Percentiles rank a stretch among this genome's conserved stretches.
Evolutionary conservation across 64 coral and sea anemone species (phyloP).

Genomic region (Montipora capricornis): DNA sequence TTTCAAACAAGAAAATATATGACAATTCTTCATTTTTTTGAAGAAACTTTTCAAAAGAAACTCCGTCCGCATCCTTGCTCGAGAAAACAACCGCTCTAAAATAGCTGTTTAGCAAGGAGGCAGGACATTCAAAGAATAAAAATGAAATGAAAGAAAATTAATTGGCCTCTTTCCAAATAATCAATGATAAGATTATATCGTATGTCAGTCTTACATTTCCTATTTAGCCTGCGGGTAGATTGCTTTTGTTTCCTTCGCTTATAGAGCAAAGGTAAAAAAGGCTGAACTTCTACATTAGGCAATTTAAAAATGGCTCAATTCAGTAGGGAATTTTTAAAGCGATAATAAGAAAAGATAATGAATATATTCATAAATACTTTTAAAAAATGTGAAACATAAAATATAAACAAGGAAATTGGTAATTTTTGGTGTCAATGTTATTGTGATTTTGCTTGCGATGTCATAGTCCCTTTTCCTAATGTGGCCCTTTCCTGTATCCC

Average conservation of each 20-base stretch:
- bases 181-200: neutral
- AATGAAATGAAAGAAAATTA: neutral
- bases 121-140: neutral
- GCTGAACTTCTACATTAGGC: neutral
- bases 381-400: conserved; percentile 7
- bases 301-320: neutral
- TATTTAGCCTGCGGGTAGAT: neutral
- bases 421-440: neutral
- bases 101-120: neutral
- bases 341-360: neutral
- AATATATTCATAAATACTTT: neutral
- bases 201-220: neutral
- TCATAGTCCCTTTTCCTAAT: too few species aligned
- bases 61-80: neutral
- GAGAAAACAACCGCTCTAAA: neutral
- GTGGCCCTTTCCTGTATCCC: too few species aligned
- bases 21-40: neutral
- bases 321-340: neutral
- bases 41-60: conserved; percentile 7
- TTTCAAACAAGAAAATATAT: neutral
- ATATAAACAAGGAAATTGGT: neutral
- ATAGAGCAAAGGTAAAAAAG: neutral
- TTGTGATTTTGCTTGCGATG: too few species aligned
- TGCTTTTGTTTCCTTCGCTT: neutral
- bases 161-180: neutral